Conservation (phyloP, 2,113 vertebrate species). For the Ondatra zibethicus region DNA sequence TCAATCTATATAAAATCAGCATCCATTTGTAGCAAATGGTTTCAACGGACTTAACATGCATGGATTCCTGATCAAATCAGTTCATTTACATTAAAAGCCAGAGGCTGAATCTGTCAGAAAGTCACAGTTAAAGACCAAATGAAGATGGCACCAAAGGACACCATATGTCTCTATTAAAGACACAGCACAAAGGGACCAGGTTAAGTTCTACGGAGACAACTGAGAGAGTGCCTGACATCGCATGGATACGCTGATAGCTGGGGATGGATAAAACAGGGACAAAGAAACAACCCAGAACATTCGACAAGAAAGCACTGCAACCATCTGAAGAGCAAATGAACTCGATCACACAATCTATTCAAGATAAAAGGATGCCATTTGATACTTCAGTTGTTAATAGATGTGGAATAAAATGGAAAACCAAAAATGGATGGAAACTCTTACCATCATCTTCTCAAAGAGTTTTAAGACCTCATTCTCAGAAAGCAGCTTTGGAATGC, state of each 20-base stretch:
- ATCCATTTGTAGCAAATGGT: slow-evolving; percentile 27
- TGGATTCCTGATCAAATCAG: slow-evolving; percentile 14
- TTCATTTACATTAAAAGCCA: not conserved
- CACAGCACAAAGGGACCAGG: not conserved
- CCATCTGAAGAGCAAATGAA: not conserved
- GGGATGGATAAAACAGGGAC: not conserved
- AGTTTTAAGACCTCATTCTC: slow-evolving; percentile 92
- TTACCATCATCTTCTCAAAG: slow-evolving; percentile 98
- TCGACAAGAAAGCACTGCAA: not conserved
- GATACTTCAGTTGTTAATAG: not conserved
- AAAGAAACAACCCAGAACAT: not conserved
- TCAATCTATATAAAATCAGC: slow-evolving; percentile 36
- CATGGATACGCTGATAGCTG: not conserved
- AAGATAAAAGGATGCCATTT: not conserved
- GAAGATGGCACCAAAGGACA: not conserved
- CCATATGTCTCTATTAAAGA: not conserved
- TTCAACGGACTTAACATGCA: slow-evolving; percentile 14
- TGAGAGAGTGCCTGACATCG: not conserved
- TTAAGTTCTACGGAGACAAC: not conserved
- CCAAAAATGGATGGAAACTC: slow-evolving; percentile 44
- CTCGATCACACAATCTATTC: not conserved
- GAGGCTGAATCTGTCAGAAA: not conserved
- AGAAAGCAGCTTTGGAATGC: slow-evolving; percentile 88
- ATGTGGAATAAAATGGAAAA: not conserved
- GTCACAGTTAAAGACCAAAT: not conserved